phyloP scores from a whole-genome alignment of 2,113 vertebrate genomes.

The Elephantulus edwardii region DNA sequence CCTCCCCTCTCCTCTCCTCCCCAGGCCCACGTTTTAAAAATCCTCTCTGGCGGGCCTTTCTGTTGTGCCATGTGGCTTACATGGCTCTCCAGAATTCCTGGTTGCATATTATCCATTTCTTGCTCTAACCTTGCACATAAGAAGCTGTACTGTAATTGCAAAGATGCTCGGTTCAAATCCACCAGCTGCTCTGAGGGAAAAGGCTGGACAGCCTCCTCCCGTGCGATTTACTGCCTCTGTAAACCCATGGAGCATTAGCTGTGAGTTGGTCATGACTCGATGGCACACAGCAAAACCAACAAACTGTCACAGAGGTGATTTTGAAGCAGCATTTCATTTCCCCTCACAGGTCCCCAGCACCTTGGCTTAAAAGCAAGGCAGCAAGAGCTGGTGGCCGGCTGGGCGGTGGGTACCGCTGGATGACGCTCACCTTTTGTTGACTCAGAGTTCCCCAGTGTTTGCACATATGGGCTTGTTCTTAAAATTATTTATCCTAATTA shows the following conservation, averaged over 20 bases:
- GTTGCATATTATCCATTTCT: too few species aligned
- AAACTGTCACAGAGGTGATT: background rate
- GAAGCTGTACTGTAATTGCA: too few species aligned
- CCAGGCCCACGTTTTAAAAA: constrained; percentile 29
- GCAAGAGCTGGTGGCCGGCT: too few species aligned
- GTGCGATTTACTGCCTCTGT: background rate
- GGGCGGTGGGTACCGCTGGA: too few species aligned
- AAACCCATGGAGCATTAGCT: background rate
- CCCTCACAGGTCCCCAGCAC: constrained; percentile 62
- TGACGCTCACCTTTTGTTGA: too few species aligned
- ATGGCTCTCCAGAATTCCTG: too few species aligned
- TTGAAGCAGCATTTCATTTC: background rate
- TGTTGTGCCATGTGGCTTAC: too few species aligned
- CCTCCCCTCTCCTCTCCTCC: background rate
- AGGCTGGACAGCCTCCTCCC: too few species aligned
- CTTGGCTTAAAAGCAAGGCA: constrained; percentile 46
- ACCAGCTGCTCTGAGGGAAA: too few species aligned
- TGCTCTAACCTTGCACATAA: background rate
- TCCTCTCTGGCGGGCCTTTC: constrained; percentile 30
- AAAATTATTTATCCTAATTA: constrained; percentile 78
- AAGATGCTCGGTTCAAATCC: too few species aligned
- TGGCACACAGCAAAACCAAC: background rate
- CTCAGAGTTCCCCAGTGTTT: constrained; percentile 70
- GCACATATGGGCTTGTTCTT: constrained; percentile 72
- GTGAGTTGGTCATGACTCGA: background rate